Conservation (phyloP, 2,888 invertebrate genomes). For the Patella caerulea region DNA sequence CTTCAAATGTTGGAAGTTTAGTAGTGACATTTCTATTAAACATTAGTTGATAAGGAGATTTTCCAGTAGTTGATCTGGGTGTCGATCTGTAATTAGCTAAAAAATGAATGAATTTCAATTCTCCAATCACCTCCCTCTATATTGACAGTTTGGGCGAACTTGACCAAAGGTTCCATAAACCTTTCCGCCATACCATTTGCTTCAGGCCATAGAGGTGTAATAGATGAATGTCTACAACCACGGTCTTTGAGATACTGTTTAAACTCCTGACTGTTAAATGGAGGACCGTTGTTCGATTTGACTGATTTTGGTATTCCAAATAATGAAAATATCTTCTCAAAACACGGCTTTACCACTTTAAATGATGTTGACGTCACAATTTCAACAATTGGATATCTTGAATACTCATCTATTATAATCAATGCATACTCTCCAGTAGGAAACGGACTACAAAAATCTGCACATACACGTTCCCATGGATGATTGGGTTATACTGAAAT, state of each 20-base stretch:
- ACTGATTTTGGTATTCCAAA: conserved; percentile 30
- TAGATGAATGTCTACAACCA: conserved; percentile 39
- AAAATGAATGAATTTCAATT: not conserved
- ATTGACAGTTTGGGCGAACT: not conserved
- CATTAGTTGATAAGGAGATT: not conserved
- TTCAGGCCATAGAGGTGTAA: conserved; percentile 41
- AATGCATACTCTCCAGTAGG: conserved; percentile 25
- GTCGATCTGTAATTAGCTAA: not conserved
- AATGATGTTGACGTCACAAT: conserved; percentile 28
- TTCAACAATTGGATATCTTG: conserved; percentile 35
- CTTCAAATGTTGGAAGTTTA: not conserved
- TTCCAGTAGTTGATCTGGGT: not conserved
- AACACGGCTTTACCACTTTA: conserved; percentile 28
- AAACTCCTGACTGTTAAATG: conserved; percentile 29
- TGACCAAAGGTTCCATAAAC: conserved; percentile 39
- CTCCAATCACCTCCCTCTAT: not conserved
- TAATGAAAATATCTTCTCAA: conserved; percentile 19
- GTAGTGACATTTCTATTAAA: not conserved
- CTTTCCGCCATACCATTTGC: conserved; percentile 43
- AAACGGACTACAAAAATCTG: conserved; percentile 36
- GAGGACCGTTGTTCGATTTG: conserved; percentile 40
- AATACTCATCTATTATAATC: conserved; percentile 21
- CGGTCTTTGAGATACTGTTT: not conserved
- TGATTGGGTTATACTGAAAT: conserved; percentile 15
- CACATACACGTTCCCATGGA: conserved; percentile 28